Evolutionary conservation across 2,888 invertebrate genomes (phyloP), one percentile per base, ranked within the genome.

Genomic region (Cryptocheilus praepositus): DNA sequence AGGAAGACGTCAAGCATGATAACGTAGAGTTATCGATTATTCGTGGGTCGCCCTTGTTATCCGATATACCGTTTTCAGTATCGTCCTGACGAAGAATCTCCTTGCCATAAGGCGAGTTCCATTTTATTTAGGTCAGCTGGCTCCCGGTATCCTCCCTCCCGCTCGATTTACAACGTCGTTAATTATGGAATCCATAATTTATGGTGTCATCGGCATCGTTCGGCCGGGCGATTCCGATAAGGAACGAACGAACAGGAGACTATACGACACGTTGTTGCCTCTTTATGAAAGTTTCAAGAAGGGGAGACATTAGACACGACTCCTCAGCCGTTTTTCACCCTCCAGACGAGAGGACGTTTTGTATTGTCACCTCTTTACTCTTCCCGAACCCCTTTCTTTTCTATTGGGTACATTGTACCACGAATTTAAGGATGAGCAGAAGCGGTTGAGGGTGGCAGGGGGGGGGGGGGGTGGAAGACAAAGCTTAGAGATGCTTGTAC

Each of bases 71-170:
- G 8, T 7, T 36, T 5, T 36, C 36, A 36, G 36, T 36, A 11
- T 36, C 36, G 4, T 11, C 36, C 36, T 36, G 36, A 36, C 13
- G 36, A 5, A 36, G 36, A 25, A 25, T 11, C 36, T 36, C 62
- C 55, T 73, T 61, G 69, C 76, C 77, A 77, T 74, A 70, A 77
- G 76, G 69, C 73, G 62, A 70, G 74, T 76, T 70, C 67, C 74
- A 79, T 75, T 77, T 79, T 76, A 77, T 79, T 80, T 79, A 74
- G 75, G 75, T 28, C 70, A 61, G 61, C 52, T 53, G 56, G n/a
- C 19, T 28, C 51, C 46, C 52, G 46, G 58, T 18, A 62, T 60
- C 72, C 67, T 68, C 57, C 65, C 49, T 46, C 58, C 67, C 57
- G 67, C 64, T 57, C 49, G 18, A 49, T 28, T 22, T 65, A 65